Evolutionary conservation across 2,113 vertebrate species (phyloP), one percentile per base, ranked within the genome.

Genomic region (Capra hircus): DNA sequence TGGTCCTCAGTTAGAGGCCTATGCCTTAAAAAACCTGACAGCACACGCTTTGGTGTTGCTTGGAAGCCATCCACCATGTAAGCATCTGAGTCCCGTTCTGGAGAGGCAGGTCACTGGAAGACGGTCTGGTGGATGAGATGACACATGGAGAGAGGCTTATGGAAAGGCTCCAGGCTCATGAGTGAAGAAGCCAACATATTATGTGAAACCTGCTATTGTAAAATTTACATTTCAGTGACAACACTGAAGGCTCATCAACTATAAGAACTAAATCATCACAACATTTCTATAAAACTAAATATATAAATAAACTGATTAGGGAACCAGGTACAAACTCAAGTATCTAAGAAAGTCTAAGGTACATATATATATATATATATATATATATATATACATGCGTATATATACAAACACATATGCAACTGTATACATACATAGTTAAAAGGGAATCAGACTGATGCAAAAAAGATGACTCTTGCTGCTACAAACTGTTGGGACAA

Each of bases 321-420:
- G 55, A 92, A 85, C 57, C 30, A 88, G 86, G 50, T 23, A 33
- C 3, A 88, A 57, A 78, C 9, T 7, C 40, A 83, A 33, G 9
- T 27, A 57, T n/a, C 57, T 52, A 60, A 86, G 71, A 19, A 4
- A 45, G 43, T 78, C 48, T 36, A 30, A 78, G 11, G 25, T 15
- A 40, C 4, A 48, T 15, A 40, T 4, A 48, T 15, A 71, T 12
- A 53, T 10, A 9, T 15, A 40, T 4, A 48, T 15, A 71, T 12
- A 53, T 10, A 9, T 36, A 28, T 23, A 30, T 1, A 27, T 10
- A 50, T 1, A 4, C 23, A 36, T 2, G 14, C 4, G 2, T 11
- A 45, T 8, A 78, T 45, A 17, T 13, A 25, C 1, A 55, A 2
- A n/a, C 30, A 78, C 7, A 40, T 19, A 81, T 6, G 28, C 13